Base-by-base conservation (phyloP, 1,140 invertebrate species). In the Pseudomyrmex cubaensis region DNA sequence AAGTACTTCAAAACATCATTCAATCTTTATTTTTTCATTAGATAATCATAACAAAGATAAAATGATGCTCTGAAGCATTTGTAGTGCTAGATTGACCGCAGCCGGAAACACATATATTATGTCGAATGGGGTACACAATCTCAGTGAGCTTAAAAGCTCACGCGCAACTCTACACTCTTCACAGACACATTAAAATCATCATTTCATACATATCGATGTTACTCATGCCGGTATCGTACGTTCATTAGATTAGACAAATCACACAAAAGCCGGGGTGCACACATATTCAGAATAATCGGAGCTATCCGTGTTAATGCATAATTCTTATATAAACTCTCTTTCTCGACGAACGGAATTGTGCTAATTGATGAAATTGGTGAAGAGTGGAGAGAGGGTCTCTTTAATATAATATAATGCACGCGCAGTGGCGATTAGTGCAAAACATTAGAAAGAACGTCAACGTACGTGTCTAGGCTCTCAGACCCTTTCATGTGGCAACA, bases 271-370 rank as follows among this genome's bases (percentile, higher is more conserved):
- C 72, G n/a, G 57, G 35, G 13, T 25, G 50, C 59, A 74, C 84
- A 72, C 72, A 88, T 50, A 46, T 82, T 77, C 69, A 66, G 66
- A 35, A 87, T 89, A 84, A 89, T 90, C 89, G 83, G 62, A 90
- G 89, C 89, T 90, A 90, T 83, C 87, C 87, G 89, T 52, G 59
- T 72, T 84, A 9, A 64, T 35, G 80, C 66, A 48, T 63, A 87
- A 62, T 61, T 57, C 61, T 80, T 35, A 35, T 35, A 35, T 35
- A 57, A 74, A 46, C 48, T 66, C 67, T 48, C 66, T 66, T 25
- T 48, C 66, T 66, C 44, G 54, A 62, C 80, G 57, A 77, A 83
- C 76, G 69, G 72, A 85, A 85, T 89, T 88, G 78, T 88, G 87
- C 87, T 89, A 87, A 83, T 84, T 64, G 62, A 13, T 83, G 44